Base-by-base conservation (phyloP, 2,888 invertebrate genomes). In the Argyra leucocephala region DNA sequence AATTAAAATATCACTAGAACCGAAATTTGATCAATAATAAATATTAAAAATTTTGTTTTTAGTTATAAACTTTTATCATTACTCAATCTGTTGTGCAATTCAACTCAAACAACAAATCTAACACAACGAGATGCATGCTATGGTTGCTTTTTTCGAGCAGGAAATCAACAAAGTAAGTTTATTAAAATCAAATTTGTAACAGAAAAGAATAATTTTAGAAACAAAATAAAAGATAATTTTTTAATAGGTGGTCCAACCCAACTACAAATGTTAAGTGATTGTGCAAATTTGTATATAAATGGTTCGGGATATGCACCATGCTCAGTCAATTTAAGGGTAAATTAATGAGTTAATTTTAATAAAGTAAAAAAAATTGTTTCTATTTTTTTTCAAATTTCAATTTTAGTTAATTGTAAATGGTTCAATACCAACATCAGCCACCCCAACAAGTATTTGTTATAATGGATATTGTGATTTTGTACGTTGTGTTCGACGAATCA, bases 381-480 rank as follows among this genome's bases (percentile, higher is more conserved):
- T 9, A 26, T 9, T n/a, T n/a, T n/a, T n/a, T n/a, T n/a, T n/a
- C n/a, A n/a, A n/a, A n/a, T n/a, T 9, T 22, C 24, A 26, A 24
- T 0, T 68, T 66, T 63, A 70, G 69, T 59, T 70, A 7, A 64
- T 70, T 62, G 69, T 70, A 6, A 70, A 70, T 64, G 70, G 71
- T 18, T 68, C 68, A 21, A 63, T 68, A 9, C 70, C 70, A n/a
- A 66, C 69, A 63, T 18, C 69, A 7, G 68, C 70, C 22, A 64
- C 70, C 31, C 64, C 67, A 7, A 48, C 63, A 3, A 65, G 67
- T 0, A 69, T 67, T 80, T 85, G 85, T 70, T 83, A 82, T 59
- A 81, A 82, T 73, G 85, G 85, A 7, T 85, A 85, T 71, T 85
- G 85, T 73, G 83, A 83, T 71, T 85, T 85, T 74, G 85, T 84